These are phyloP conservation scores for Ostrea denselamellosa DNA, from an alignment of 1,140 invertebrate species.

Conservation along the genomic window DNA sequence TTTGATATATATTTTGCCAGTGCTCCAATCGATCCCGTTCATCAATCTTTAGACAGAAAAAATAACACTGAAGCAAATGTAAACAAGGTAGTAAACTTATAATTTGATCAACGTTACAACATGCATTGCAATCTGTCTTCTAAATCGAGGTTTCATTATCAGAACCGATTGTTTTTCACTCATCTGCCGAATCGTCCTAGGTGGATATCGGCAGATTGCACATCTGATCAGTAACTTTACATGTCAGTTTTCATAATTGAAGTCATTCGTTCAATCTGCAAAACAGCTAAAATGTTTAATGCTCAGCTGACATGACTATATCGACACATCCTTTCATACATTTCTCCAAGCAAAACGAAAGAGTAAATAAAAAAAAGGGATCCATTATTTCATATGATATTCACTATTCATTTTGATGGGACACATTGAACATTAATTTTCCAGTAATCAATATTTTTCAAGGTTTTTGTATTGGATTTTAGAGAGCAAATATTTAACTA, in stretches of 20 bases:
- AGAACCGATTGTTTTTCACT: neutral
- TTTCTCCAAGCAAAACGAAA: conserved; percentile 3
- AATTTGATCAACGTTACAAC: too few relatives aligned
- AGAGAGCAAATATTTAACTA: conserved; percentile 5
- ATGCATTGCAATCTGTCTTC: neutral
- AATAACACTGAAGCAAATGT: too few relatives aligned
- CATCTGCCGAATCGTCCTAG: neutral
- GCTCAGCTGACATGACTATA: neutral
- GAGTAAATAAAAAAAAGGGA: neutral
- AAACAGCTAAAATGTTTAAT: neutral
- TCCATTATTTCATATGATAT: neutral
- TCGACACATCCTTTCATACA: neutral
- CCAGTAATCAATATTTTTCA: neutral
- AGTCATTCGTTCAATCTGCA: neutral
- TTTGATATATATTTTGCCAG: too few relatives aligned
- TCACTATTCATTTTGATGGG: neutral
- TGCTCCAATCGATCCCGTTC: too few relatives aligned
- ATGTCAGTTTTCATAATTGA: neutral
- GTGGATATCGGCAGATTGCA: neutral
- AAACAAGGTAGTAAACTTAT: too few relatives aligned
- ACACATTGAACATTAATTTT: neutral
- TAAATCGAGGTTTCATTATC: neutral
- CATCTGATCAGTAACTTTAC: neutral
- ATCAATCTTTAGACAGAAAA: too few relatives aligned
- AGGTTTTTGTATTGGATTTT: neutral